phyloP scores from a whole-genome alignment of 2,113 vertebrate genomes.

The Indicator maculatus region DNA sequence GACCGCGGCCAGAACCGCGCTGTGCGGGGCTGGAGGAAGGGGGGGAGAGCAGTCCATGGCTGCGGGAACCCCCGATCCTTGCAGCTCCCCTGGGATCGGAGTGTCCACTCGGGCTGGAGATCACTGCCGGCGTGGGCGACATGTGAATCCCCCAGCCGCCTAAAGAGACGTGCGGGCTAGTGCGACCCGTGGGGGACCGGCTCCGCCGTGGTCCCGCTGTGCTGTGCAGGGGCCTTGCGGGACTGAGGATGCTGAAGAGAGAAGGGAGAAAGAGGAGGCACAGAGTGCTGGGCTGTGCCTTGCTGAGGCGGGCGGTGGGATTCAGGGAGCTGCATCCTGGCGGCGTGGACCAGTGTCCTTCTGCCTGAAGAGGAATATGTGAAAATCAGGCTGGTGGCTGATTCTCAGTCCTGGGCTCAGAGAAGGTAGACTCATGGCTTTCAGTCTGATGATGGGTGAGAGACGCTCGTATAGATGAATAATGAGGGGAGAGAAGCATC shows the following conservation, averaged over 20 bases:
- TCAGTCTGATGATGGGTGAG: not conserved
- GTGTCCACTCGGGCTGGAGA: not conserved
- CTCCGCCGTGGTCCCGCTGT: accelerated
- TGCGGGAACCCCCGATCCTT: not conserved
- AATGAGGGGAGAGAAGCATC: not conserved
- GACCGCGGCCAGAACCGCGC: not conserved
- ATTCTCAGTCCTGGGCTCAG: not conserved
- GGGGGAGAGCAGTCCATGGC: too few species aligned
- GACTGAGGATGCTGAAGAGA: not conserved
- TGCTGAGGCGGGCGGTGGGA: accelerated
- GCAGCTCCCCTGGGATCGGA: not conserved
- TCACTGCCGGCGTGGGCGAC: too few species aligned
- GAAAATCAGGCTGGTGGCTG: not conserved
- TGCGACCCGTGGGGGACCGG: accelerated
- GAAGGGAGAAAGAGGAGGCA: accelerated
- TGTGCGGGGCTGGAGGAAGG: too few species aligned
- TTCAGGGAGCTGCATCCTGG: accelerated
- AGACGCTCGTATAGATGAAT: not conserved
- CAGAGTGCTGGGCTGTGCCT: accelerated
- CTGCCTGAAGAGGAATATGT: not conserved
- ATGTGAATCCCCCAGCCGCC: accelerated
- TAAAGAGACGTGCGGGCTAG: accelerated
- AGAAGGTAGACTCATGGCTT: not conserved
- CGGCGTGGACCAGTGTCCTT: accelerated
- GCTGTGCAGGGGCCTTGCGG: not conserved